These are phyloP conservation scores for Fragum sueziense DNA, from an alignment of 2,888 invertebrate species.

Conservation along the genomic window DNA sequence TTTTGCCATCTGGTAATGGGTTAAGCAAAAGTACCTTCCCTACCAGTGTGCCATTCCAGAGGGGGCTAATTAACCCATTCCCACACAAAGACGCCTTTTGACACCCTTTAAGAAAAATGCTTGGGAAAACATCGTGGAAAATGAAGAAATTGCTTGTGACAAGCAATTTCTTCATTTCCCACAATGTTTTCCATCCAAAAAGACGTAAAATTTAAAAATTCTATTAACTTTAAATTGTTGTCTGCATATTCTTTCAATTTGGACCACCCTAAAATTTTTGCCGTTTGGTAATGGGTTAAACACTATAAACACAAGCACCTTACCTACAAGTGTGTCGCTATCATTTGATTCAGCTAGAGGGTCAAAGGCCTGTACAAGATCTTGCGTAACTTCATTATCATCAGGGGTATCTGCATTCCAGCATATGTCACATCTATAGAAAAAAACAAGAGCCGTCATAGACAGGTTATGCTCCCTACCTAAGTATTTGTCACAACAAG, in stretches of 20 bases:
- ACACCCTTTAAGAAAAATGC: background rate
- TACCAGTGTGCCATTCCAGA: too few relatives aligned
- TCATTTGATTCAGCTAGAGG: slow-evolving; percentile 73
- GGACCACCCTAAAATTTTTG: too few relatives aligned
- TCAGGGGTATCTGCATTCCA: slow-evolving; percentile 53
- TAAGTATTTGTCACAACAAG: too few relatives aligned
- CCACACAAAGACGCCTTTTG: background rate
- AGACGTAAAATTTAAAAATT: too few relatives aligned
- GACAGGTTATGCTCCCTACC: too few relatives aligned
- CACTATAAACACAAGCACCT: slow-evolving; percentile 24
- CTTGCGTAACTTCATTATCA: slow-evolving; percentile 65
- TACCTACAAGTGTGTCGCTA: slow-evolving; percentile 76
- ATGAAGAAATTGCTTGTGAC: background rate
- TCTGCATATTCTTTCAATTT: too few relatives aligned
- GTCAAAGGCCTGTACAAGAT: slow-evolving; percentile 75
- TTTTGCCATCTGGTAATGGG: too few relatives aligned
- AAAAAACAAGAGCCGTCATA: too few relatives aligned
- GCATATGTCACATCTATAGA: slow-evolving; percentile 62
- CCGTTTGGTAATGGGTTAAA: too few relatives aligned
- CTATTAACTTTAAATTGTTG: too few relatives aligned
- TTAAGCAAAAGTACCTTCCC: too few relatives aligned
- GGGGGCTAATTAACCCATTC: background rate
- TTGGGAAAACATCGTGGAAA: background rate
- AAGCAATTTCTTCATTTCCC: background rate
- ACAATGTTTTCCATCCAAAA: slow-evolving; percentile 4